phyloP scores from a whole-genome alignment of 2,113 vertebrate genomes.

The Sciurus niger region DNA sequence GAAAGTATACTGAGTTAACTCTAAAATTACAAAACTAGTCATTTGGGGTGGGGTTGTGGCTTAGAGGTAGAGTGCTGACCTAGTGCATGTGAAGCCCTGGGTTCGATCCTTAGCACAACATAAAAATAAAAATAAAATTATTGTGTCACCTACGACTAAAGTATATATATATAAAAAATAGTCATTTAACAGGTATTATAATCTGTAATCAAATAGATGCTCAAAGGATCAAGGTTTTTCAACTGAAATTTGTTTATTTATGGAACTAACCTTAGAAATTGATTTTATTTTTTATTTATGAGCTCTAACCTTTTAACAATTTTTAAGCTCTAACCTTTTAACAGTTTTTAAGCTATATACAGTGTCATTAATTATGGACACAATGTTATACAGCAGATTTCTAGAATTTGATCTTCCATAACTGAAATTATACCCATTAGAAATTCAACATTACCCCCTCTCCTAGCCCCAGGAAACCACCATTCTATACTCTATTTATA shows the following conservation, averaged over 20 bases:
- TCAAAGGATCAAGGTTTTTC: background rate
- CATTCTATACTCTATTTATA: background rate
- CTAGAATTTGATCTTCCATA: background rate
- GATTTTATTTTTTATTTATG: background rate
- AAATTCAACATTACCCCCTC: background rate
- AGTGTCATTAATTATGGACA: background rate
- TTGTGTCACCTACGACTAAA: too few species aligned
- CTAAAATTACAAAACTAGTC: constrained; percentile 19
- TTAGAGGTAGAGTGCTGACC: too few species aligned
- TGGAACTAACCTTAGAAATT: background rate
- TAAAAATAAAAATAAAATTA: too few species aligned
- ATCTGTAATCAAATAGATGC: constrained; percentile 14
- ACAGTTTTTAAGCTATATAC: background rate
- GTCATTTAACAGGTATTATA: background rate
- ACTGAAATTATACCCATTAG: background rate
- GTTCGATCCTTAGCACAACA: too few species aligned
- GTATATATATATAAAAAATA: background rate
- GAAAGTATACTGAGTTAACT: background rate
- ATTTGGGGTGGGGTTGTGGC: background rate
- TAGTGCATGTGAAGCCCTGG: too few species aligned
- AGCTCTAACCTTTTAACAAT: background rate
- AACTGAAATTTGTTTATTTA: background rate
- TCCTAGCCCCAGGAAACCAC: background rate
- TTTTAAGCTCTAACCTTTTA: background rate
- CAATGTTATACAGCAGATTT: background rate